These are phyloP conservation scores for Platysternon megacephalum DNA, from an alignment of 2,113 vertebrate species.

Conservation along the genomic window DNA sequence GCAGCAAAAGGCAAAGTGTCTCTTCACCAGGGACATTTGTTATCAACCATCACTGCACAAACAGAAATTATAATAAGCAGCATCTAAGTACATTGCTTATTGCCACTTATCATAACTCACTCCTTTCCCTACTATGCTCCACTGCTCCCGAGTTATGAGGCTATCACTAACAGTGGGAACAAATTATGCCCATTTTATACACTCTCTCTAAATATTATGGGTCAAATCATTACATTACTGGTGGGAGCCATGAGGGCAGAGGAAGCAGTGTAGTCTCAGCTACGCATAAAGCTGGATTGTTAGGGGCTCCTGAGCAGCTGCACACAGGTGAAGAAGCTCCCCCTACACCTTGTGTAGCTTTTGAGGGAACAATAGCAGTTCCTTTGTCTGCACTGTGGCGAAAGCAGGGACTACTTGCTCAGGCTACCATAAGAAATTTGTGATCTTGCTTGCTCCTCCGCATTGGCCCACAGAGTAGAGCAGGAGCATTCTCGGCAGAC, in stretches of 20 bases:
- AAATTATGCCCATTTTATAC: not conserved
- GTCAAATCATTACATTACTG: not conserved
- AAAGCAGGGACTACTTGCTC: not conserved
- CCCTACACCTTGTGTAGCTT: not conserved
- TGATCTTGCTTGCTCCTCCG: not conserved
- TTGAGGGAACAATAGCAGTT: not conserved
- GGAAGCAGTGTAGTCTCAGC: not conserved
- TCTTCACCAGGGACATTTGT: not conserved
- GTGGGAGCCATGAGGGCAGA: not conserved
- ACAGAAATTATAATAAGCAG: not conserved
- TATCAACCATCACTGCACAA: not conserved
- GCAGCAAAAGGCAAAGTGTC: not conserved
- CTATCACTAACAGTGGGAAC: not conserved
- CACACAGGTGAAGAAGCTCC: not conserved
- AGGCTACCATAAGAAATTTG: too few relatives aligned
- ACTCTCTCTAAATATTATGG: not conserved
- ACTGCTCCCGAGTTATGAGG: not conserved
- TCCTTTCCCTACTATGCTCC: rapidly evolving
- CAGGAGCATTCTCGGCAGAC: not conserved
- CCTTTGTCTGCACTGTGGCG: not conserved
- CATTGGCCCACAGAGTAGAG: rapidly evolving
- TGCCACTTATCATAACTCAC: not conserved
- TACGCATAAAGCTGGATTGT: not conserved
- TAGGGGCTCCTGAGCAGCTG: not conserved
- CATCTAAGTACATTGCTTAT: not conserved